Conservation (phyloP, 2,797 vertebrate genomes). For the Sciurus carolinensis region DNA sequence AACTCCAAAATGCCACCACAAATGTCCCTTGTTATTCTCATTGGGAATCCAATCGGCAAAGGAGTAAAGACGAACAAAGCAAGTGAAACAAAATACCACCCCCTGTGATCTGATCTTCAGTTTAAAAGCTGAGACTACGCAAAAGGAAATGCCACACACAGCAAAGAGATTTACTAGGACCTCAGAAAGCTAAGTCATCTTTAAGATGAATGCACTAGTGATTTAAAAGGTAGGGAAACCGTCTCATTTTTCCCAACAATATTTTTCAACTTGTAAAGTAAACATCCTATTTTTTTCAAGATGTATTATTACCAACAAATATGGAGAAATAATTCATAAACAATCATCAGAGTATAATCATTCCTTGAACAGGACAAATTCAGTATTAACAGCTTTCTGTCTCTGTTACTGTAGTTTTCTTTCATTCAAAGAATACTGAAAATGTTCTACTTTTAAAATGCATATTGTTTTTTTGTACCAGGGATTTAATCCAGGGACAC, state of each 20-base stretch:
- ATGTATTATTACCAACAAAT: neutral
- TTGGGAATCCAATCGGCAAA: constrained; percentile 29
- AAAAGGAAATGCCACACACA: constrained; percentile 76
- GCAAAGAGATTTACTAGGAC: constrained; percentile 52
- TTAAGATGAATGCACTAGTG: neutral
- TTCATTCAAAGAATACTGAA: neutral
- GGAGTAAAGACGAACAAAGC: constrained; percentile 10
- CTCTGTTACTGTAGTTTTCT: neutral
- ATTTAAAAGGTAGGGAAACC: neutral
- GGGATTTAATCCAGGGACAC: neutral
- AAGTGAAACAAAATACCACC: constrained; percentile 5
- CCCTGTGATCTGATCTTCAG: neutral
- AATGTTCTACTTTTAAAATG: neutral
- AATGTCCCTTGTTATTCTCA: constrained; percentile 13
- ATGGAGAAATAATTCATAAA: neutral
- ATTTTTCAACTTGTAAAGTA: constrained; percentile 49
- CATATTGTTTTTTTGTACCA: too few relatives aligned
- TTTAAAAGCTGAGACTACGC: constrained; percentile 70
- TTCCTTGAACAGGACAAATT: neutral
- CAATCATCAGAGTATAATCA: neutral
- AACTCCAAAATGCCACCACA: neutral
- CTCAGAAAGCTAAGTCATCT: constrained; percentile 5
- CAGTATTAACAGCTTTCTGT: neutral
- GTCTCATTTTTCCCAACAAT: neutral
- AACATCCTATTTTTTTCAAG: constrained; percentile 29